Percentiles rank a stretch among this genome's conserved stretches.
phyloP scores from a whole-genome alignment of 92 coral and sea anemone genomes.

The Umimayanthus chanpuru region DNA sequence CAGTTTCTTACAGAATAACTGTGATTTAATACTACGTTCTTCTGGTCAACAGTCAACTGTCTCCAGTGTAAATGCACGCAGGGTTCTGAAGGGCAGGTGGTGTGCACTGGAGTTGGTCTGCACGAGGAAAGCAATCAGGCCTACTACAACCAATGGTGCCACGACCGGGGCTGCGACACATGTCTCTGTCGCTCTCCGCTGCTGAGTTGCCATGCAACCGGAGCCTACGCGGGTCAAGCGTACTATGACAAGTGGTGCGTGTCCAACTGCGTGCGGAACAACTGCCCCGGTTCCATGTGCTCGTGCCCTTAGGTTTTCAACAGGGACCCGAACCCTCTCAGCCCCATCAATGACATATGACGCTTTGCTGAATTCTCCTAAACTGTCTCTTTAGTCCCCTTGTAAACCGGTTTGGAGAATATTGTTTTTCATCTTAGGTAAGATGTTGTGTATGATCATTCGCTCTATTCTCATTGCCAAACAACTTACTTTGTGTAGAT shows the following conservation, averaged over 20 bases:
- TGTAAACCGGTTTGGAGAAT: too few relatives aligned
- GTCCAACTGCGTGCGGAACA: slow-evolving; percentile 4
- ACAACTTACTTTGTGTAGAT: too few relatives aligned
- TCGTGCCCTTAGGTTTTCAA: not conserved
- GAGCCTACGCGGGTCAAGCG: not conserved
- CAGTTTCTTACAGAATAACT: too few relatives aligned
- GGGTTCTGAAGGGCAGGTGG: not conserved
- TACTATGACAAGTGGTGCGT: slow-evolving; percentile 8
- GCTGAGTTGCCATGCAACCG: slow-evolving; percentile 9
- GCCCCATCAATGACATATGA: too few relatives aligned
- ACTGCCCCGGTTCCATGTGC: not conserved
- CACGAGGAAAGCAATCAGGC: not conserved
- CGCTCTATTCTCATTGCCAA: too few relatives aligned
- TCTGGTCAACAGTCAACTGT: not conserved
- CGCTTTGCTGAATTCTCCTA: too few relatives aligned
- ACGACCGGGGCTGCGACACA: not conserved
- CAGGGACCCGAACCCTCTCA: too few relatives aligned
- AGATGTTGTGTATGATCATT: too few relatives aligned
- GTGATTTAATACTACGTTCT: not conserved
- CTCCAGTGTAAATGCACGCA: not conserved
- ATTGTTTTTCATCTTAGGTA: too few relatives aligned
- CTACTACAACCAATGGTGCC: slow-evolving; percentile 21
- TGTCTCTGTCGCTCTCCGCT: slow-evolving; percentile 13
- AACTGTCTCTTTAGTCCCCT: too few relatives aligned
- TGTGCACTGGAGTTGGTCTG: slow-evolving; percentile 2